phyloP scores from a whole-genome alignment of 2,113 vertebrate species.

The Mus musculus region GRCm39 chr4:39930501-39931000 shows the following conservation, averaged over 20 bases:
- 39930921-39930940: background rate
- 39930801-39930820: background rate
- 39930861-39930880: background rate
- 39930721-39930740: background rate
- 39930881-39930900: background rate
- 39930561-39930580: background rate
- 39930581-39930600: background rate
- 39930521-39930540: background rate
- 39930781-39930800: background rate
- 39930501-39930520: background rate
- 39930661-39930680: background rate
- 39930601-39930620: background rate
- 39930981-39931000: background rate
- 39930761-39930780: background rate
- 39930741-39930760: background rate
- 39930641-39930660: background rate
- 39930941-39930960: background rate
- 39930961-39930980: background rate
- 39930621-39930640: background rate
- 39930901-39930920: background rate
- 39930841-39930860: background rate
- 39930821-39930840: background rate
- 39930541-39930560: background rate
- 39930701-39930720: background rate
- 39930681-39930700: background rate